Percentiles rank a stretch among this genome's conserved stretches.
Evolutionary conservation across 2,888 invertebrate genomes (phyloP).

Genomic region (Xestia xanthographa): DNA sequence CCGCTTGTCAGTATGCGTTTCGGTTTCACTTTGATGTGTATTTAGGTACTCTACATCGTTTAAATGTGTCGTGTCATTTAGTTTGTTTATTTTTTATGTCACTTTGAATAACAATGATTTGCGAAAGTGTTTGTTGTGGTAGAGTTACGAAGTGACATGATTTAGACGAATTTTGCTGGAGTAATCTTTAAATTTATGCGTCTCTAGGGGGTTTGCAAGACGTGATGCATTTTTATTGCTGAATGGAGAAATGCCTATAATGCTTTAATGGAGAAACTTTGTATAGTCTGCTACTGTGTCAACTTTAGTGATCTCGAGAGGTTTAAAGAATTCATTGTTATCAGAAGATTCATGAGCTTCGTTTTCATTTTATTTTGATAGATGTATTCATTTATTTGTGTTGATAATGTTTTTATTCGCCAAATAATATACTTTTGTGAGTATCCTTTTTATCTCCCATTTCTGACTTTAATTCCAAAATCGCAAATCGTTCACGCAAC

Average conservation of each 20-base stretch:
- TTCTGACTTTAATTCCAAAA: conserved; percentile 12
- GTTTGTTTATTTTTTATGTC: conserved; percentile 67
- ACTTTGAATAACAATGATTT: conserved; percentile 73
- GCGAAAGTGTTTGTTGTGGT: conserved; percentile 67
- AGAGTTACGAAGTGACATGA: conserved; percentile 38
- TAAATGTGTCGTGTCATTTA: conserved; percentile 77
- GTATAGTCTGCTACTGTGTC: not conserved
- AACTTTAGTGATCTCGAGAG: not conserved
- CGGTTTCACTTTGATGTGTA: conserved; percentile 75
- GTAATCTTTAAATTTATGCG: conserved; percentile 10
- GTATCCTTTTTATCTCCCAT: not conserved
- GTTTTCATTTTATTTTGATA: not conserved
- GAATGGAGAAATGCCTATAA: not conserved
- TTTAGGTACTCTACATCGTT: conserved; percentile 73
- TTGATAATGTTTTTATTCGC: not conserved
- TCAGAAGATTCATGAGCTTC: not conserved
- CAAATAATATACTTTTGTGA: not conserved
- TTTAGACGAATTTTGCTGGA: conserved; percentile 33
- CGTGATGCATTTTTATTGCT: conserved; percentile 32
- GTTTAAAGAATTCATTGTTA: not conserved
- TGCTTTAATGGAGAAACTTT: no score
- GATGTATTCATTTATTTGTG: not conserved
- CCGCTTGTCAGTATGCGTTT: conserved; percentile 69
- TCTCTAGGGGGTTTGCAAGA: conserved; percentile 29
- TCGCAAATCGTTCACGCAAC: conserved; percentile 28